phyloP scores from a whole-genome alignment of 2,113 vertebrate species.

The Mystacornis crossleyi region DNA sequence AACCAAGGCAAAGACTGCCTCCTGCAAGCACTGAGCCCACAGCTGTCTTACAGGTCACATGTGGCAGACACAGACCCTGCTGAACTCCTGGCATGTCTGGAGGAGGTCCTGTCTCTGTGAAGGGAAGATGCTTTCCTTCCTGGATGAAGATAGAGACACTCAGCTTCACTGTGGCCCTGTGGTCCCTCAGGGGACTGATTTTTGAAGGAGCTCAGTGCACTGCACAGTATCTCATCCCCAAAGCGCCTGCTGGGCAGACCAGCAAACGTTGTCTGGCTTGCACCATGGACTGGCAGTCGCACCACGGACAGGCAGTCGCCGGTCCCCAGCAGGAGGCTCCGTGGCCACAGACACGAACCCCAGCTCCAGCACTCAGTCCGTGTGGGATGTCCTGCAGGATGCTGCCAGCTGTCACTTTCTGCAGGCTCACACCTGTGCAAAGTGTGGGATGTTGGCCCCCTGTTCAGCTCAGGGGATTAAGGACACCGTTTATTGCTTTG shows the following conservation, averaged over 20 bases:
- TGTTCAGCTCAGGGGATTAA: background rate
- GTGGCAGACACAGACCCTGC: background rate
- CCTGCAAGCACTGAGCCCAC: accelerated
- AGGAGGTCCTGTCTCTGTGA: background rate
- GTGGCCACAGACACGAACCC: accelerated
- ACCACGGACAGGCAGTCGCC: background rate
- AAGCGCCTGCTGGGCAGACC: background rate
- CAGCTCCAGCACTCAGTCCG: background rate
- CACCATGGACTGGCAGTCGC: background rate
- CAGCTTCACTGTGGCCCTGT: background rate
- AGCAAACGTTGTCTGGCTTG: background rate
- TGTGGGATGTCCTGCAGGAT: background rate
- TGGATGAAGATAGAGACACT: background rate
- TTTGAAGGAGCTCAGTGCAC: background rate
- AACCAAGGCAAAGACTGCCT: background rate
- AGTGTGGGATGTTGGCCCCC: background rate
- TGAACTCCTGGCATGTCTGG: background rate
- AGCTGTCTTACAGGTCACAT: accelerated
- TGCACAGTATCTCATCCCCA: background rate
- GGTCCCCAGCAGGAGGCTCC: background rate
- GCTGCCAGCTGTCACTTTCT: background rate
- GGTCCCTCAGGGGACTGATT: background rate
- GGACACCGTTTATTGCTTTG: background rate
- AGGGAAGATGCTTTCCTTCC: background rate
- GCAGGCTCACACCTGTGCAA: background rate